Evolutionary conservation across 1,140 invertebrate species (phyloP).

Genomic region (Pseudoatta argentina): DNA sequence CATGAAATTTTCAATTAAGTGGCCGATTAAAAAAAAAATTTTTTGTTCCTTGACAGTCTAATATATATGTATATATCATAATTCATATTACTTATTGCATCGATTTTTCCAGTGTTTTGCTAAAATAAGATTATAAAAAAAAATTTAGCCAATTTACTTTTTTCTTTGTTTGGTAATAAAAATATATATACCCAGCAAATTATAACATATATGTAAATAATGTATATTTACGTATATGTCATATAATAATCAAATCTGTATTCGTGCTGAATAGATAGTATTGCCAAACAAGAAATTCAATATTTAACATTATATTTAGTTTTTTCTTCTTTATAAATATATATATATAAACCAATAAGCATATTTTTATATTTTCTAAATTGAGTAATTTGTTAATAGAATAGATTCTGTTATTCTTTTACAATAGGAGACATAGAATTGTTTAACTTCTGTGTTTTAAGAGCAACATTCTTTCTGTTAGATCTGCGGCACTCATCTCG

Average conservation of each 20-base stretch:
- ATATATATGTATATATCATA: neutral
- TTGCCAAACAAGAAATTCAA: neutral
- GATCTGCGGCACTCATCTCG: conserved; percentile 38
- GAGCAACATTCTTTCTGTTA: neutral
- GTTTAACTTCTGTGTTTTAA: conserved; percentile 13
- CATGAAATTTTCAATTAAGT: too few species aligned
- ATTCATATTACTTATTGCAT: neutral
- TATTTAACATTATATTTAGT: neutral
- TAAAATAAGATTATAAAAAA: neutral
- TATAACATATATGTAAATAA: too few species aligned
- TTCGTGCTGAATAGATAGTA: neutral
- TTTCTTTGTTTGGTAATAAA: neutral
- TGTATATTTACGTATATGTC: too few species aligned
- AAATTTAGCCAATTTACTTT: neutral
- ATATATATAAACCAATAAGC: neutral
- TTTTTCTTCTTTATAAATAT: neutral
- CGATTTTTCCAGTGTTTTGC: neutral
- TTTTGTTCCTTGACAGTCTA: too few species aligned
- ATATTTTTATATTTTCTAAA: neutral
- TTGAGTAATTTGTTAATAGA: neutral
- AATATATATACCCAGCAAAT: neutral
- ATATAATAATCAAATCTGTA: too few species aligned
- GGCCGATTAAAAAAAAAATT: too few species aligned
- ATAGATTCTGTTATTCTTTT: conserved; percentile 9
- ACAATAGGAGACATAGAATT: neutral